phyloP scores from a whole-genome alignment of 2,888 invertebrate genomes.

The Pyrrhosoma nymphula region DNA sequence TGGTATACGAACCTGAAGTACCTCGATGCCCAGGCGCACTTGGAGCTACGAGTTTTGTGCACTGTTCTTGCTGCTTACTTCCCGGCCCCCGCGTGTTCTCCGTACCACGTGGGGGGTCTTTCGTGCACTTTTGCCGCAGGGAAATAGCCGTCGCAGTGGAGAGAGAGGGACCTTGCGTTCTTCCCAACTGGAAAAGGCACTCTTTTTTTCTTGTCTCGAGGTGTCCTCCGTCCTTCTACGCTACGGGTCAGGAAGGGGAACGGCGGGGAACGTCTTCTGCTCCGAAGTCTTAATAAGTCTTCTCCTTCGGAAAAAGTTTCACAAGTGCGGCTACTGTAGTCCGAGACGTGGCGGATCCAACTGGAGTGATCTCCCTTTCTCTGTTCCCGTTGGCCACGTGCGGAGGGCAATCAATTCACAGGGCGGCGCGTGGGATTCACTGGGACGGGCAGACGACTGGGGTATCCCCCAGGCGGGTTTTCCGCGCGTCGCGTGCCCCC shows the following conservation, averaged over 20 bases:
- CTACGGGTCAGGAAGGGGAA: not conserved
- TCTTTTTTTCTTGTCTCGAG: not conserved
- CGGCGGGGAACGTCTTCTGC: not conserved
- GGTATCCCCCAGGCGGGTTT: not conserved
- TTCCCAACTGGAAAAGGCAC: not conserved
- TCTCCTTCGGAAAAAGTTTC: not conserved
- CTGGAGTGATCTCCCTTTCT: not conserved
- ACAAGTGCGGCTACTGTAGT: not conserved
- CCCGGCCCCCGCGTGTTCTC: not conserved
- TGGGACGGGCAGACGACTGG: not conserved
- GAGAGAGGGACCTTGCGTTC: not conserved
- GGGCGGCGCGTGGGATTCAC: not conserved
- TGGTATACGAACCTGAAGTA: slow-evolving; percentile 7
- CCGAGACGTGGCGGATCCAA: not conserved
- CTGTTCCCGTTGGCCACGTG: not conserved
- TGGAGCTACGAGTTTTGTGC: not conserved
- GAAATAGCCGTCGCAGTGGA: not conserved
- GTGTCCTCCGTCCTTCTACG: not conserved
- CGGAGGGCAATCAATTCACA: not conserved
- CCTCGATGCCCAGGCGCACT: not conserved
- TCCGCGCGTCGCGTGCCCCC: not conserved
- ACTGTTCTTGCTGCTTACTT: not conserved
- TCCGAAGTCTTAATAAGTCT: not conserved
- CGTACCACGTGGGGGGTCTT: not conserved
- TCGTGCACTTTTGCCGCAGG: not conserved